These are phyloP conservation scores for Cephonodes hylas DNA, from an alignment of 2,888 invertebrate species.

Conservation along the genomic window DNA sequence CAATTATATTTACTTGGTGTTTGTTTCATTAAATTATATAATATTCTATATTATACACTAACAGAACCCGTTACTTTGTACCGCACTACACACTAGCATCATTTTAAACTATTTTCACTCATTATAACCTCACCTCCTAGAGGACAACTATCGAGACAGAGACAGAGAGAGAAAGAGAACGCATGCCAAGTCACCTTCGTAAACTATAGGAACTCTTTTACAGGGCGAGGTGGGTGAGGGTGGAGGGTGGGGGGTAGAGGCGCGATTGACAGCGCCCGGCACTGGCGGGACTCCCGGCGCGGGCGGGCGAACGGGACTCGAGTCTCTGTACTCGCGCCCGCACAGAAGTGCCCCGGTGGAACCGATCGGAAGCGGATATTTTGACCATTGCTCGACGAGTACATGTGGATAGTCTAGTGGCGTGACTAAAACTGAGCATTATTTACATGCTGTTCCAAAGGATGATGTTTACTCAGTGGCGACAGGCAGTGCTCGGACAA, in stretches of 20 bases:
- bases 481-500: background rate
- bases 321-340: background rate
- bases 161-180: background rate
- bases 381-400: constrained; percentile 24
- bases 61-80: constrained; percentile 1
- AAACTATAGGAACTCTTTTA: constrained; percentile 6
- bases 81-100: background rate
- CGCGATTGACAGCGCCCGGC: no score
- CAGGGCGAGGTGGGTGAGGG: no score
- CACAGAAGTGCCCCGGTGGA: background rate
- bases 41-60: constrained; percentile 4
- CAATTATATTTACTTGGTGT: constrained; percentile 13
- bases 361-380: background rate
- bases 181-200: background rate
- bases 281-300: no score
- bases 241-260: no score
- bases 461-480: constrained; percentile 19
- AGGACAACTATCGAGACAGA: constrained; percentile 1
- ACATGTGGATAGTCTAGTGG: constrained; percentile 25
- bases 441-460: constrained; percentile 49
- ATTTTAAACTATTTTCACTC: constrained; percentile 7
- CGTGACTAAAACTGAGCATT: constrained; percentile 57
- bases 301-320: no score
- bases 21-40: constrained; percentile 11
- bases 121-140: constrained; percentile 1